Conservation (phyloP, 2,797 vertebrate genomes). For the Fringilla coelebs region DNA sequence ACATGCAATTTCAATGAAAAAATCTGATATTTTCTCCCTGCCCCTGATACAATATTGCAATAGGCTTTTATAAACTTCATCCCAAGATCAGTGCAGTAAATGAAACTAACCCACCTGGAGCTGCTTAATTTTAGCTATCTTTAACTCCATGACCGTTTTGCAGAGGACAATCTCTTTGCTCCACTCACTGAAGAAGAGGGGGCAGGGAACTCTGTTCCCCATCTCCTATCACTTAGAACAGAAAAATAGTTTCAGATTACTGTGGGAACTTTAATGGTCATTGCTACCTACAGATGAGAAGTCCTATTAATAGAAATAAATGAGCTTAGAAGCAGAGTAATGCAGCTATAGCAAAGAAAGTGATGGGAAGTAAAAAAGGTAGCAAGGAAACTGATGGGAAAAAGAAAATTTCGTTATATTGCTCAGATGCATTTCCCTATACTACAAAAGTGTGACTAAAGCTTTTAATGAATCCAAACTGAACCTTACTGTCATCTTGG, state of each 20-base stretch:
- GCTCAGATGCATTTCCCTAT: not conserved
- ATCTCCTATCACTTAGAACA: not conserved
- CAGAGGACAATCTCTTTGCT: not conserved
- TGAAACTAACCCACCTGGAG: not conserved
- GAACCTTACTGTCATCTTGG: not conserved
- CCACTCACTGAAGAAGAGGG: not conserved
- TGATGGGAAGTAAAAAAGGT: not conserved
- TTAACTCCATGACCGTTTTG: not conserved
- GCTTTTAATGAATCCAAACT: not conserved
- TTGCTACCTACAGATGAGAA: not conserved
- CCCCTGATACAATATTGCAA: not conserved
- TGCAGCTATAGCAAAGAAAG: not conserved
- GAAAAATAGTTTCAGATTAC: not conserved
- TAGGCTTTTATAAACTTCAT: not conserved
- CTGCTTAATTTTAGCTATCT: not conserved
- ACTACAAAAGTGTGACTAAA: not conserved
- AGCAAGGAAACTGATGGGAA: not conserved
- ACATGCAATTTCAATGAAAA: not conserved
- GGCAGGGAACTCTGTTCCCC: not conserved
- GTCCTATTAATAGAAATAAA: not conserved
- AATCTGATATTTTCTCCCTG: rapidly evolving
- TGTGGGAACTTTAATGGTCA: not conserved
- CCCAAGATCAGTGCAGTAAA: not conserved
- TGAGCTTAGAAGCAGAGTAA: not conserved
- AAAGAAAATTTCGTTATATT: not conserved